Evolutionary conservation across 1,140 invertebrate genomes (phyloP), one percentile per base, ranked within the genome.

Genomic region (Bombus balteatus): DNA sequence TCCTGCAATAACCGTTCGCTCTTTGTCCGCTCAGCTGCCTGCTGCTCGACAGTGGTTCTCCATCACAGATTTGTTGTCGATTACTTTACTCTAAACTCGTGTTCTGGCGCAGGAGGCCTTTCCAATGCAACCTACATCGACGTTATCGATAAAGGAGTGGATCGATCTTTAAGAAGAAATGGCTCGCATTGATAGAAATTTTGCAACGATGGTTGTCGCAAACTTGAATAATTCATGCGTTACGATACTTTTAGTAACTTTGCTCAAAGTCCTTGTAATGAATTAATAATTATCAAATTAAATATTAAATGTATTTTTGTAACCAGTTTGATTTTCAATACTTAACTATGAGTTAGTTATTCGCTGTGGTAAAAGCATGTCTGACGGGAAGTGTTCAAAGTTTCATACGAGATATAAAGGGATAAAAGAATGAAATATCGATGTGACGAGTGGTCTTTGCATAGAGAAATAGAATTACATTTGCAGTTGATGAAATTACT

Each of bases 11-110:
- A 94, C 93, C 92, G 92, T 94, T 94, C 92, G 91, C 92, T 94
- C 94, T 94, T 94, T 94, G 93, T 95, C 92, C 93, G 93, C 89
- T 94, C 94, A 94, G 93, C 93, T 94, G 93, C 94, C 94, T 95
- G 89, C 91, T 93, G 92, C 91, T 87, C 80, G 83, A 73, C 92
- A 93, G 91, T 88, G 94, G 92, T 93, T 94, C 92, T 92, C 94
- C 92, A 89, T 83, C 34, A 34, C 62, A 37, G 66, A 68, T 68
- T 68, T 37, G 32, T 68, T 22, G 32, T 22, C 47, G 18, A 66
- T 66, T 15, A 66, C 13, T 15, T 65, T n/a, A 13, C 62, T 66
- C n/a, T 15, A 13, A 15, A 32, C n/a, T 32, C 32, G 18, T 68
- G 32, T 8, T 68, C 18, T 8, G 9, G 3, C 66, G 9, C 34